A percentile compares a stretch with the other conserved stretches of the same genome.
Conservation (phyloP, 92 coral and sea anemone genomes). For the Actinernus sp. region DNA sequence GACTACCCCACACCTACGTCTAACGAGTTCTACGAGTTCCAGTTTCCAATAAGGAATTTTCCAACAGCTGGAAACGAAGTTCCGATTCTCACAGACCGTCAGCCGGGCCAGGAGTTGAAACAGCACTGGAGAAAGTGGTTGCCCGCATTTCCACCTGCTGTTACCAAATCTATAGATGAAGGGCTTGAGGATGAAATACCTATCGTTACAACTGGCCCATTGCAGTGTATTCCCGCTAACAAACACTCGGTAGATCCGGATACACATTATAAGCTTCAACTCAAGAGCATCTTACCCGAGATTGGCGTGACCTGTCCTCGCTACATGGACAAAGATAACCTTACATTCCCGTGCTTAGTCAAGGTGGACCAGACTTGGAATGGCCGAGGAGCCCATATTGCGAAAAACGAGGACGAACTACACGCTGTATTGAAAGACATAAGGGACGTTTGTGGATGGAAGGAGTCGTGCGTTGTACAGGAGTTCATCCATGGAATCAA, state of each 20-base stretch:
- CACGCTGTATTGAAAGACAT: constrained; percentile 5
- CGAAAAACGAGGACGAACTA: constrained; percentile 34
- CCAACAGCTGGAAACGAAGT: constrained; percentile 49
- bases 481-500: constrained; percentile 31
- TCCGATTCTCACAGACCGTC: constrained; percentile 24
- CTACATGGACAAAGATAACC: constrained; percentile 17
- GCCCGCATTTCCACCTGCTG: constrained; percentile 26
- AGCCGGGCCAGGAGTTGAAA: constrained; percentile 27
- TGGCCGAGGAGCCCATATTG: constrained; percentile 30
- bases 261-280: constrained; percentile 24
- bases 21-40: neutral
- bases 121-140: constrained; percentile 67
- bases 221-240: constrained; percentile 39
- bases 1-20: constrained; percentile 27
- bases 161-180: constrained; percentile 34
- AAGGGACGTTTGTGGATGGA: constrained; percentile 27
- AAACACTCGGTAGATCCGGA: constrained; percentile 46
- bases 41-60: constrained; percentile 6
- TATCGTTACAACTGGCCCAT: constrained; percentile 35
- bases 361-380: constrained; percentile 40
- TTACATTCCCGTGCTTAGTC: constrained; percentile 46
- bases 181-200: constrained; percentile 47
- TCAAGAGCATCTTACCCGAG: constrained; percentile 39
- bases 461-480: constrained; percentile 21
- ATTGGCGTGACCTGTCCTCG: constrained; percentile 58